phyloP scores from a whole-genome alignment of 2,797 vertebrate species.

The Botia kubotai region DNA sequence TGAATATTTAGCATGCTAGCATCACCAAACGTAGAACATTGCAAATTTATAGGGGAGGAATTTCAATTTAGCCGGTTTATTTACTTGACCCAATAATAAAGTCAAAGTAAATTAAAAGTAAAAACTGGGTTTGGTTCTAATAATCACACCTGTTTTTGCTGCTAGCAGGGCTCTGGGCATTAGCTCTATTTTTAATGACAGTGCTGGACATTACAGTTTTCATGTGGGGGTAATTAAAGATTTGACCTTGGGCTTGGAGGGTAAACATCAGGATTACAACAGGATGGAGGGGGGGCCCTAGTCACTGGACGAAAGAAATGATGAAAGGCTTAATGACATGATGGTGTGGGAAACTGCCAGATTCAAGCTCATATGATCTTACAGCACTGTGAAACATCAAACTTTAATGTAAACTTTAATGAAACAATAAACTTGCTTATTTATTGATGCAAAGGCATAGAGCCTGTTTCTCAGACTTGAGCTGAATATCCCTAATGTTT shows the following conservation, averaged over 20 bases:
- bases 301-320: slow-evolving; percentile 30
- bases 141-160: slow-evolving; percentile 68
- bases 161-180: slow-evolving; percentile 57
- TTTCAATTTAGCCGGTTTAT: not conserved
- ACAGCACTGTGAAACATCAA: not conserved
- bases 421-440: not conserved
- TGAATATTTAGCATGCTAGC: slow-evolving; percentile 18
- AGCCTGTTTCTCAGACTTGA: not conserved
- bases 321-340: slow-evolving; percentile 49
- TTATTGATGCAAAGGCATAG: not conserved
- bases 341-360: slow-evolving; percentile 52
- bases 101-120: slow-evolving; percentile 26
- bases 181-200: slow-evolving; percentile 71
- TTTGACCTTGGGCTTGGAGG: slow-evolving; percentile 64
- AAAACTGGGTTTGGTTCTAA: slow-evolving; percentile 50
- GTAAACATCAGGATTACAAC: slow-evolving; percentile 69
- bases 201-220: slow-evolving; percentile 69
- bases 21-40: slow-evolving; percentile 24
- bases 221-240: slow-evolving; percentile 71
- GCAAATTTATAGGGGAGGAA: slow-evolving; percentile 15
- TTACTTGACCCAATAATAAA: slow-evolving; percentile 27
- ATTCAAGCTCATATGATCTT: slow-evolving; percentile 34
- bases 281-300: slow-evolving; percentile 57
- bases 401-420: not conserved
- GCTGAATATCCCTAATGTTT: not conserved